Base-by-base conservation (phyloP, 1,140 invertebrate genomes). In the Drosophila melanogaster region DNA sequence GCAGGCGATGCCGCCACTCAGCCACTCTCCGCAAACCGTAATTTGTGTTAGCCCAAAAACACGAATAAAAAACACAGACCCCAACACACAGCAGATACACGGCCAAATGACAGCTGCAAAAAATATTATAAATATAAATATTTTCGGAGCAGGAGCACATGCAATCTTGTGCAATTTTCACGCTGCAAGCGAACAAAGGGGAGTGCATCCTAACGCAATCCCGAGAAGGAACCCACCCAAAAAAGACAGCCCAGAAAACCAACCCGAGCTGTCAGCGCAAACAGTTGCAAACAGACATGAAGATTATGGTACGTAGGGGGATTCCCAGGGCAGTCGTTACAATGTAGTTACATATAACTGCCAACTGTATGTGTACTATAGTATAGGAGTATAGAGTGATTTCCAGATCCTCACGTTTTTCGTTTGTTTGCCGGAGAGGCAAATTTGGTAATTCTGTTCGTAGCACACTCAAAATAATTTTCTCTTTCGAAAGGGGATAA, bases 271-370 rank as follows among this genome's bases (percentile, higher is more conserved):
- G 83, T 86, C 83, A 86, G 83, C 65, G 65, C 83, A 79, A 86
- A 87, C 83, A 87, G 83, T 87, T 87, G 83, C 83, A 76, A 77
- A 81, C 81, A 85, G 78, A 86, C 83, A 87, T 76, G 69, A 87
- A 89, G 83, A 87, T 87, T 87, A 87, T 83, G 55, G 57, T 81
- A 59, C 44, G 47, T 51, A 56, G 72, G 60, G 65, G 56, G 56
- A 61, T 73, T 61, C 46, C 3, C 49, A 19, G 65, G 40, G 64
- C 64, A 64, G 71, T 55, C 51, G 60, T 46, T 66, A 75, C 61
- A 75, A 58, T 51, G 60, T 75, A 51, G 51, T 54, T 73, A 50
- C 50, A 73, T 49, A 60, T 53, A 43, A 53, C 46, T 40, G 57
- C 26, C 8, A 50, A 10, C 44, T 37, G 15, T 47, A 19, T 7